These are phyloP conservation scores for Palythoa caribaeorum DNA, from an alignment of 92 coral and sea anemone species.

Conservation along the genomic window DNA sequence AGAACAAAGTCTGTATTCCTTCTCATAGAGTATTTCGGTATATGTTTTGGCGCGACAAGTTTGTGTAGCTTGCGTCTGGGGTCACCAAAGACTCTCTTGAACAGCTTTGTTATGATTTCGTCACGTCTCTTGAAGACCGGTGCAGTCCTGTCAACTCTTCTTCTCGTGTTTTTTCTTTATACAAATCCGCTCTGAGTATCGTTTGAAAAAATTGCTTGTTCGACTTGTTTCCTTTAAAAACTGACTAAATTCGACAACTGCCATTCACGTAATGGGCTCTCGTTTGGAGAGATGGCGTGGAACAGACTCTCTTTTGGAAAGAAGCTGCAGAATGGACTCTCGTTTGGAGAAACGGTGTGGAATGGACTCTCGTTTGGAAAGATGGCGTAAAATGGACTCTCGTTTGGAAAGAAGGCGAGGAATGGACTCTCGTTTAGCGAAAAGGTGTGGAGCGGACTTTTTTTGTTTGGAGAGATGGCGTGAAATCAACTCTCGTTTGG, in stretches of 20 bases:
- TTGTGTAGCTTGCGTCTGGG: too few relatives aligned
- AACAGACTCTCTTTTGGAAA: conserved; percentile 66
- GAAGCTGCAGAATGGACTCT: conserved; percentile 57
- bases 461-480: conserved; percentile 57
- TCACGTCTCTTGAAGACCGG: too few relatives aligned
- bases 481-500: conserved; percentile 41
- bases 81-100: too few relatives aligned
- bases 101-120: too few relatives aligned
- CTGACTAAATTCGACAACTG: not conserved
- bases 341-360: conserved; percentile 72
- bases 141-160: too few relatives aligned
- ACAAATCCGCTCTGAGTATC: not conserved
- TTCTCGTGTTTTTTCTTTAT: not conserved
- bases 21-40: too few relatives aligned
- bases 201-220: not conserved
- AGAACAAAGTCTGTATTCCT: too few relatives aligned
- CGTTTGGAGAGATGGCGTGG: conserved; percentile 36
- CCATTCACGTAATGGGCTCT: too few relatives aligned
- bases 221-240: not conserved
- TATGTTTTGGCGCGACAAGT: too few relatives aligned
- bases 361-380: conserved; percentile 67
- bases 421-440: not conserved
- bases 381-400: conserved; percentile 48
- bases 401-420: too few relatives aligned
- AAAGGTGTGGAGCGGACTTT: conserved; percentile 57